Percentiles rank a stretch among this genome's conserved stretches.
Conservation (phyloP, 2,888 invertebrate genomes). For the Maniola hyperantus region DNA sequence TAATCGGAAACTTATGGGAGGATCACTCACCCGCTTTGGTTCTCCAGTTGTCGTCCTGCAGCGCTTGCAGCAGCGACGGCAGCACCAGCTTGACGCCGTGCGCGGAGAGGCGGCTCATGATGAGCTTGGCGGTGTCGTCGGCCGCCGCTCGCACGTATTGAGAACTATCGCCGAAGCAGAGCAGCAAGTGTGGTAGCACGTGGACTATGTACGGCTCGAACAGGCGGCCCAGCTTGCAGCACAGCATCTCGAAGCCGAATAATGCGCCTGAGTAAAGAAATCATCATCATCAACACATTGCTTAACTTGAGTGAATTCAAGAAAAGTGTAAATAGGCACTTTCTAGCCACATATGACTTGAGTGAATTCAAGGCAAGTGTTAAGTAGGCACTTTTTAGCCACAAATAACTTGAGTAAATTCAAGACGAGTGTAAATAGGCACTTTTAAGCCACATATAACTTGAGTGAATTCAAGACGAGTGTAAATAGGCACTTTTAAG, state of each 20-base stretch:
- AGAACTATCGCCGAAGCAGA: conserved; percentile 97
- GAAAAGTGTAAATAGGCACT: too few species aligned
- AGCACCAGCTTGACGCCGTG: conserved; percentile 99
- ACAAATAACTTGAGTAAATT: too few species aligned
- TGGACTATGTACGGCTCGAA: conserved; percentile 99
- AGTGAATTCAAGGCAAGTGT: too few species aligned
- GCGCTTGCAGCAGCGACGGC: conserved; percentile 94
- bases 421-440: too few species aligned
- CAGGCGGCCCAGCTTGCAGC: conserved; percentile 95
- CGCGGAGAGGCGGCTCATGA: conserved; percentile 96
- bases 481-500: too few species aligned
- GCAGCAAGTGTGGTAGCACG: conserved; percentile 95
- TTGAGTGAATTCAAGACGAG: too few species aligned
- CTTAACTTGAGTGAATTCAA: too few species aligned
- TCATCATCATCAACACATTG: too few species aligned
- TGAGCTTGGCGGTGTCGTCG: conserved; percentile 97
- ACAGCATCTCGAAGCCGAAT: conserved; percentile 98
- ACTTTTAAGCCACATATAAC: too few species aligned
- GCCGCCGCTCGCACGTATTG: conserved; percentile 98
- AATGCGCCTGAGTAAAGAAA: conserved; percentile 86
- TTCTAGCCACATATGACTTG: too few species aligned
- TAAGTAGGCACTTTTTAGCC: too few species aligned
- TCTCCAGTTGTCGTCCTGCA: conserved; percentile 99
- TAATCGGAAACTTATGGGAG: too few species aligned
- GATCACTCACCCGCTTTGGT: conserved; percentile 91